Evolutionary conservation across 2,888 invertebrate genomes (phyloP), one percentile per base, ranked within the genome.

Genomic region (Pseudococcus viburni): DNA sequence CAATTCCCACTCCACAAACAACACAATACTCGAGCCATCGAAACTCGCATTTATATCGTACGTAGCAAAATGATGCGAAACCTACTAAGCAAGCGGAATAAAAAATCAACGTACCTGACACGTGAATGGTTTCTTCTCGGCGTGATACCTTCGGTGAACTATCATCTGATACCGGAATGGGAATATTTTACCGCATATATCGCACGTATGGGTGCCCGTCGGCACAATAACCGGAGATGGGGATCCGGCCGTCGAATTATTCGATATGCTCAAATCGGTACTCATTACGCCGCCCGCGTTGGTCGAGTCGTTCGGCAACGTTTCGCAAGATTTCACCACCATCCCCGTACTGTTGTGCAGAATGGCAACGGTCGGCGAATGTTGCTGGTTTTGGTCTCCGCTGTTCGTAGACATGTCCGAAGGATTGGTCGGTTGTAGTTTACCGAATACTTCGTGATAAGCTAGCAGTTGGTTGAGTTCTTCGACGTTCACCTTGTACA

Each of bases 121-220:
- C 89, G 96, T 95, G 91, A 96, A 96, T 77, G 96, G 96, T 91
- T 96, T 96, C 90, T 95, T 94, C 92, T 96, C 96, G 73, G 95
- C 96, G 91, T 97, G 97, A 92, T 96, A 96, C 90, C 96, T 94
- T 91, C 94, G 93, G 92, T 97, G 96, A 73, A 96, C 96, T 90
- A 96, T 96, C 89, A 96, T 93, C 91, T 96, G 96, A 92, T 97
- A 96, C 89, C 96, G 94, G 92, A 95, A 96, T 91, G 96, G 96
- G 92, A 96, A 96, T 92, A 96, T 95, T 92, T 96, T 96, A 86
- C 96, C 96, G 91, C 96, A 96, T 89, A 96, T 94, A 92, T 96
- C 96, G 91, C 96, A 96, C 22, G 95, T 94, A 91, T 96, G 96
- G 89, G 94, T 94, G 26, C 94, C 95, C 46, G 89, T 87, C 0